Percentiles rank a stretch among this genome's conserved stretches.
Evolutionary conservation across 2,113 vertebrate genomes (phyloP).

Genomic region (Sceloporus tristichus): DNA sequence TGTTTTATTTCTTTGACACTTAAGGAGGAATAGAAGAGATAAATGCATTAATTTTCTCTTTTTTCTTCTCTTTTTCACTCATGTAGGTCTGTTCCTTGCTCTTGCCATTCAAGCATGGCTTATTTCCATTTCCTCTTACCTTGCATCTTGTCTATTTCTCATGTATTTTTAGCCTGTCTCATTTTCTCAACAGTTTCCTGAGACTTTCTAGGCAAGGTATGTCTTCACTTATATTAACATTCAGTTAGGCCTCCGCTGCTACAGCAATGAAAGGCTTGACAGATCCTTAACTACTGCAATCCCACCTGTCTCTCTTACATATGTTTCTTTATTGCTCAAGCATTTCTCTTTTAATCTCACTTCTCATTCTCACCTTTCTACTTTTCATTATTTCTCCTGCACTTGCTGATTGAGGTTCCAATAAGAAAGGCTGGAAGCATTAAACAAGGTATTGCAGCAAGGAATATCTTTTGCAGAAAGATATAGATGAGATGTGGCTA

Average conservation of each 20-base stretch:
- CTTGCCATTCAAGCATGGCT: background rate
- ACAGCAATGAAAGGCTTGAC: slow-evolving; percentile 6
- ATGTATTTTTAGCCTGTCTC: slow-evolving; percentile 43
- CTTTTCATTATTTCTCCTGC: slow-evolving; percentile 43
- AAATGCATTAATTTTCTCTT: slow-evolving; percentile 57
- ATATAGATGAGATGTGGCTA: background rate
- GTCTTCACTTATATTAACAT: slow-evolving; percentile 43
- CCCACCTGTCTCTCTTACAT: slow-evolving; percentile 31
- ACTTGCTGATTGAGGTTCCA: slow-evolving; percentile 9
- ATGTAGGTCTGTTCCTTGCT: slow-evolving; percentile 16
- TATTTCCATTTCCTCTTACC: slow-evolving; percentile 31
- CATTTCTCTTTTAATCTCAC: slow-evolving; percentile 53
- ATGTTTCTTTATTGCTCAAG: slow-evolving; percentile 43
- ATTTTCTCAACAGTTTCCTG: slow-evolving; percentile 38
- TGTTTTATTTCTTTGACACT: slow-evolving; percentile 39
- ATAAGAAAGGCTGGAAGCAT: slow-evolving; percentile 32
- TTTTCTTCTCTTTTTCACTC: slow-evolving; percentile 44
- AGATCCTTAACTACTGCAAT: slow-evolving; percentile 37
- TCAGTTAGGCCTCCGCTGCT: slow-evolving; percentile 23
- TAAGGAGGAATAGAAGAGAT: slow-evolving; percentile 52
- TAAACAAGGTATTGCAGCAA: background rate
- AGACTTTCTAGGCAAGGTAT: slow-evolving; percentile 19
- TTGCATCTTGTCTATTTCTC: slow-evolving; percentile 2
- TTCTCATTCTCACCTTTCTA: slow-evolving; percentile 50
- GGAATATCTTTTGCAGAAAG: slow-evolving; percentile 17